These are phyloP conservation scores for Achroia grisella DNA, from an alignment of 1,140 invertebrate species.

Conservation along the genomic window DNA sequence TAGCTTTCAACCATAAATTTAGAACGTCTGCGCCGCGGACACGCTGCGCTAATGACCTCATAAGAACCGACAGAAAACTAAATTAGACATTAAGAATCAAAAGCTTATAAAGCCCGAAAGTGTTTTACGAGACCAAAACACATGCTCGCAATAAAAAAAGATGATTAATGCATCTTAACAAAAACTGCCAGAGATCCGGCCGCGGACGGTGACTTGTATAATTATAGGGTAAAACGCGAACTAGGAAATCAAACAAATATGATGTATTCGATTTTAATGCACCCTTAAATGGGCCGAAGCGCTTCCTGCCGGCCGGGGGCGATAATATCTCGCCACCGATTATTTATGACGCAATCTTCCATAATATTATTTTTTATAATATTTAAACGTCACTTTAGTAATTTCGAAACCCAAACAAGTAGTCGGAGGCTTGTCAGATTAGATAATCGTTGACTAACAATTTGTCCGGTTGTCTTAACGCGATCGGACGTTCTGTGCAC, in stretches of 20 bases:
- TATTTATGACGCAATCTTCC: slow-evolving; percentile 55
- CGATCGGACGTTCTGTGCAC: slow-evolving; percentile 21
- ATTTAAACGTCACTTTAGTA: slow-evolving; percentile 61
- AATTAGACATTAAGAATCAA: slow-evolving; percentile 61
- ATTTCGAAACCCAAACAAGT: slow-evolving; percentile 55
- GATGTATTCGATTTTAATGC: slow-evolving; percentile 73
- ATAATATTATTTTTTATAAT: slow-evolving; percentile 50
- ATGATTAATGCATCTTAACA: slow-evolving; percentile 65
- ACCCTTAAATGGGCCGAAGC: slow-evolving; percentile 69
- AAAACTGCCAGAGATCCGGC: slow-evolving; percentile 57
- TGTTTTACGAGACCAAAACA: slow-evolving; percentile 62
- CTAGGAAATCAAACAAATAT: slow-evolving; percentile 74
- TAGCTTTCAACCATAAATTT: slow-evolving; percentile 35
- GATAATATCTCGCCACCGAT: slow-evolving; percentile 61
- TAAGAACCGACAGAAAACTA: slow-evolving; percentile 44
- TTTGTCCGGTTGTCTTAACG: slow-evolving; percentile 36
- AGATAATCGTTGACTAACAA: slow-evolving; percentile 45
- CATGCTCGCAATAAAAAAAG: slow-evolving; percentile 60
- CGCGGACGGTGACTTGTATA: slow-evolving; percentile 67
- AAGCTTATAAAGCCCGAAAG: slow-evolving; percentile 53
- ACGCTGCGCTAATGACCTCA: slow-evolving; percentile 53
- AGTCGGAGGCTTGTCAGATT: slow-evolving; percentile 46
- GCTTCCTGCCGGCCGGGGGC: slow-evolving; percentile 56
- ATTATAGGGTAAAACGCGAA: slow-evolving; percentile 70
- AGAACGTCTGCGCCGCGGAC: slow-evolving; percentile 33